Conservation (phyloP, 1,140 invertebrate genomes). For the Panagrolaimus sp. region DNA sequence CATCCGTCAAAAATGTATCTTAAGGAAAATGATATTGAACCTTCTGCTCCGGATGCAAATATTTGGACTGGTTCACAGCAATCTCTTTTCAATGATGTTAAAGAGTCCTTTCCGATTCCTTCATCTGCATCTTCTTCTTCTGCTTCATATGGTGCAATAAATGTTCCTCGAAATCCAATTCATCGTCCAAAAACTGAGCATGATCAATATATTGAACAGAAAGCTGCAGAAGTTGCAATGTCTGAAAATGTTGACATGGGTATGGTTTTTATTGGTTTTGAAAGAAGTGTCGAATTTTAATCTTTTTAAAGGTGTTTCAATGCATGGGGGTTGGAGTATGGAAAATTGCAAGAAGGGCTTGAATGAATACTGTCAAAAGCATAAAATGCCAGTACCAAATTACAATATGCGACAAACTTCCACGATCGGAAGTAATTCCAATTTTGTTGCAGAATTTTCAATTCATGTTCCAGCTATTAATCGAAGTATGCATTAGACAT, state of each 20-base stretch:
- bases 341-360: background rate
- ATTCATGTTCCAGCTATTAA: background rate
- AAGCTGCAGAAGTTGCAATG: background rate
- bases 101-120: too few relatives aligned
- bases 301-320: too few relatives aligned
- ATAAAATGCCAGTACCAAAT: background rate
- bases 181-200: background rate
- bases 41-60: too few relatives aligned
- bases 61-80: too few relatives aligned
- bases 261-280: background rate
- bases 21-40: too few relatives aligned
- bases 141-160: too few relatives aligned
- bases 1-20: too few relatives aligned
- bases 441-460: background rate
- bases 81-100: too few relatives aligned
- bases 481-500: background rate
- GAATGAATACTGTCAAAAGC: slow-evolving; percentile 5
- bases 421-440: background rate
- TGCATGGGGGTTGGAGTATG: too few relatives aligned
- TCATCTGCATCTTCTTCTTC: too few relatives aligned
- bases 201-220: background rate
- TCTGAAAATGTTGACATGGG: background rate
- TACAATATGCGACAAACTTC: background rate
- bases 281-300: too few relatives aligned
- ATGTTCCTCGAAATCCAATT: background rate